Percentiles rank a stretch among this genome's conserved stretches.
These are phyloP conservation scores for Busseola fusca DNA, from an alignment of 2,888 invertebrate genomes.

Conservation along the genomic window DNA sequence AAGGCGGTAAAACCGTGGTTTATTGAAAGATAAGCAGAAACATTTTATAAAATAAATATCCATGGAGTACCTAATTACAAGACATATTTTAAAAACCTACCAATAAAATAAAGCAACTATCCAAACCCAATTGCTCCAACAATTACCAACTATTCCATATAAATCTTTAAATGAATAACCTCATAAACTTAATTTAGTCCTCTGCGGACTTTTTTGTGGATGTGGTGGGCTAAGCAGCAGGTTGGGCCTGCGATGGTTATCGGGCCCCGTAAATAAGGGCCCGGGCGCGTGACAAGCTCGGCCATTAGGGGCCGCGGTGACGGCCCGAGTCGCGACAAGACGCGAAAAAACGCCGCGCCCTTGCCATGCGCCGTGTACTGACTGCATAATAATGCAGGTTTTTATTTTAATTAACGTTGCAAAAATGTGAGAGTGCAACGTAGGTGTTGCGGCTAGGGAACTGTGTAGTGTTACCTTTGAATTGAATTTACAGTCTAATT, in stretches of 20 bases:
- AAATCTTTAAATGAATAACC: conserved; percentile 48
- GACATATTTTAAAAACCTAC: conserved; percentile 5
- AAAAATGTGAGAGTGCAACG: conserved; percentile 5
- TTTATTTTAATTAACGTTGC: conserved; percentile 32
- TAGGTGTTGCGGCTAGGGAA: conserved; percentile 7
- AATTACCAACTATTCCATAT: conserved; percentile 41
- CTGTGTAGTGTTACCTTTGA: conserved; percentile 9
- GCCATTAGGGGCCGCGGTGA: conserved; percentile 77
- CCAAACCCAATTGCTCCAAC: conserved; percentile 22
- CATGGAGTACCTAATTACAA: conserved; percentile 20
- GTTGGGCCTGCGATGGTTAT: conserved; percentile 75
- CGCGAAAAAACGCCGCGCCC: conserved; percentile 47
- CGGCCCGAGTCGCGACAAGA: conserved; percentile 58
- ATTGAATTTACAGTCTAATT: neutral
- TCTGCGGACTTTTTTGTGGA: conserved; percentile 44
- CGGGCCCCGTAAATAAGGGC: conserved; percentile 81
- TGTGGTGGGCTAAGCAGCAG: conserved; percentile 38
- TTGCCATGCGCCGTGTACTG: conserved; percentile 37
- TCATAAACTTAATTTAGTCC: conserved; percentile 52
- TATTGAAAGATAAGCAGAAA: conserved; percentile 5
- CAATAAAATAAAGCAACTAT: conserved; percentile 25
- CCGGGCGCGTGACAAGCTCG: conserved; percentile 78
- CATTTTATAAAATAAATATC: conserved; percentile 15
- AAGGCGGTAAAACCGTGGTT: neutral
- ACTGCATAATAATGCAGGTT: conserved; percentile 26